These are phyloP conservation scores for Prionailurus bengalensis DNA, from an alignment of 2,113 vertebrate genomes.

Conservation along the genomic window DNA sequence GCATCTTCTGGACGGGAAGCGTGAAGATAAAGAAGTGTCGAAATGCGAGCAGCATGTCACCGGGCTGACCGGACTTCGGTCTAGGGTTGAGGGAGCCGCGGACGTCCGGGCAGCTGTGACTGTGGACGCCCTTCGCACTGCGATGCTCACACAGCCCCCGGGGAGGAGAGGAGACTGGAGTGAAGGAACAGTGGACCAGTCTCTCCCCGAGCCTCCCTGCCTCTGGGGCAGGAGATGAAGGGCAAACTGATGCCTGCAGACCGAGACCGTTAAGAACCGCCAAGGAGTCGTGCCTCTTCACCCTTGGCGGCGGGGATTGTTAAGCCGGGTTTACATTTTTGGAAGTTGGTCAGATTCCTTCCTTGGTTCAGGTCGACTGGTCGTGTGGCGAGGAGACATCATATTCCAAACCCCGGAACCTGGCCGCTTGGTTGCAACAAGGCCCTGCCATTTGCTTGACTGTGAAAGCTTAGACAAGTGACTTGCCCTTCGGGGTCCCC, in stretches of 20 bases:
- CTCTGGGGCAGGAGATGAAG: neutral
- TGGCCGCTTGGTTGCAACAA: neutral
- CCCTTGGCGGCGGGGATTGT: neutral
- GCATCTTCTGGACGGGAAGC: neutral
- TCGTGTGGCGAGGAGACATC: neutral
- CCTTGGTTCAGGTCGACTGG: neutral
- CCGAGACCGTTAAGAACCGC: neutral
- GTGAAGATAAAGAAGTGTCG: neutral
- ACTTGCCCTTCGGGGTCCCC: neutral
- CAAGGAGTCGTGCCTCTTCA: fast-evolving
- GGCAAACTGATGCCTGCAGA: neutral
- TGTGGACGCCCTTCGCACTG: neutral
- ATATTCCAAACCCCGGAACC: neutral
- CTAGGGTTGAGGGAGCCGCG: neutral
- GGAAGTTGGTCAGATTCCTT: neutral
- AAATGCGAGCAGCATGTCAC: neutral
- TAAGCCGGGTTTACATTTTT: neutral
- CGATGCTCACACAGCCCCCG: neutral
- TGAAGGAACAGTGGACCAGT: neutral
- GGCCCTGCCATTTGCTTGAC: neutral
- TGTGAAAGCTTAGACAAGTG: neutral
- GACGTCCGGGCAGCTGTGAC: neutral
- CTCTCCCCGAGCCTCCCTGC: neutral
- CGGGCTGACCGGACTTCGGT: fast-evolving
- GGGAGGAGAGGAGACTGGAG: neutral